phyloP scores from a whole-genome alignment of 2,797 vertebrate species.

The Uromys caudimaculatus region DNA sequence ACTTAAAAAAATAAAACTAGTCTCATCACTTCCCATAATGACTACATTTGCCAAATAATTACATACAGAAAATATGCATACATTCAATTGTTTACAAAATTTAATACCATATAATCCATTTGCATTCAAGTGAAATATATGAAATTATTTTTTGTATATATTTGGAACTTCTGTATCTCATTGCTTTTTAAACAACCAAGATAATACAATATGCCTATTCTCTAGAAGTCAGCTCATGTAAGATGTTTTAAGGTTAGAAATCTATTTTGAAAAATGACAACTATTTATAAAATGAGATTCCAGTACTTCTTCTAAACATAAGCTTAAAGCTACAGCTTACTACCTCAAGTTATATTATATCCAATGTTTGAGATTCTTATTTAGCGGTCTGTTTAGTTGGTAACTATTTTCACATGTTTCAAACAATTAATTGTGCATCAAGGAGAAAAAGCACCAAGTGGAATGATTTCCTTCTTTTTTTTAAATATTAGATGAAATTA shows the following conservation, averaged over 20 bases:
- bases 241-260: slow-evolving; percentile 56
- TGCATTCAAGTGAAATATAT: slow-evolving; percentile 82
- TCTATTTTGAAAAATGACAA: slow-evolving; percentile 66
- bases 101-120: slow-evolving; percentile 73
- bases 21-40: slow-evolving; percentile 82
- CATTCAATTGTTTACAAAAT: slow-evolving; percentile 84
- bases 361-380: slow-evolving; percentile 49
- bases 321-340: slow-evolving; percentile 63
- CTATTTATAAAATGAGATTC: slow-evolving; percentile 66
- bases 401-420: slow-evolving; percentile 64
- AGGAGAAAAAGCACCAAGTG: no score
- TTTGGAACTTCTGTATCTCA: slow-evolving; percentile 80
- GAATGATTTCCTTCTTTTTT: slow-evolving; percentile 54
- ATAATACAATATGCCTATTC: slow-evolving; percentile 71
- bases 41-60: slow-evolving; percentile 69
- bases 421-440: slow-evolving; percentile 68
- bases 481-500: slow-evolving; percentile 73
- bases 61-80: slow-evolving; percentile 81
- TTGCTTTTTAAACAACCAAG: slow-evolving; percentile 78
- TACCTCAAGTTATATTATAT: slow-evolving; percentile 66
- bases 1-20: slow-evolving; percentile 79
- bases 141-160: slow-evolving; percentile 68
- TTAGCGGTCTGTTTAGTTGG: slow-evolving; percentile 60
- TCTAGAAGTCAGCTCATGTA: slow-evolving; percentile 76
- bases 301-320: slow-evolving; percentile 67